A percentile compares a stretch with the other conserved stretches of the same genome.
Conservation (phyloP, 2,888 invertebrate genomes). For the Pocota personata region DNA sequence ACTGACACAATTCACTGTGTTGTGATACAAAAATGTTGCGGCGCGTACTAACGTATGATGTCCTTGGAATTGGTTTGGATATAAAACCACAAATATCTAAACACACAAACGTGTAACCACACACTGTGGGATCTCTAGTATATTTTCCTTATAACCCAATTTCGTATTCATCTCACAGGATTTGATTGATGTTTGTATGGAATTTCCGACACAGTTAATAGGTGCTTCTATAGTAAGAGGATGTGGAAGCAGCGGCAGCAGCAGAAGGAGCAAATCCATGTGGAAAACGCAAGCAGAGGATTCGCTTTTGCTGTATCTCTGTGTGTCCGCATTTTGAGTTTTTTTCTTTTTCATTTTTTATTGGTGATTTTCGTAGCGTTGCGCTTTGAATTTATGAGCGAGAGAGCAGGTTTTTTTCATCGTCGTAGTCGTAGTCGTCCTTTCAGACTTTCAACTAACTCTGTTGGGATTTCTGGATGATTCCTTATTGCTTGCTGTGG, state of each 20-base stretch:
- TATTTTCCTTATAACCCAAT: constrained; percentile 64
- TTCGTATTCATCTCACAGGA: constrained; percentile 74
- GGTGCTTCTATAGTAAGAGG: constrained; percentile 45
- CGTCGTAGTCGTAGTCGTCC: not conserved
- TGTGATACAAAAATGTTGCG: constrained; percentile 45
- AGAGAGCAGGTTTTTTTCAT: constrained; percentile 4
- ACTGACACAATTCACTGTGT: constrained; percentile 52
- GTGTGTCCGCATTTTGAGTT: not conserved
- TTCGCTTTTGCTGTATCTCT: not conserved
- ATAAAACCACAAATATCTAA: constrained; percentile 63
- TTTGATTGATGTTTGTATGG: constrained; percentile 74
- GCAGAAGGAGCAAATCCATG: constrained; percentile 55
- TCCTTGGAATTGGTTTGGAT: constrained; percentile 58
- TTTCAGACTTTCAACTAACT: constrained; percentile 23
- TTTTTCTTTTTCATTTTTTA: constrained; percentile 34
- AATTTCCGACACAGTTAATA: constrained; percentile 74
- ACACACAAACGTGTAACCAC: constrained; percentile 5
- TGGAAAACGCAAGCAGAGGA: constrained; percentile 42
- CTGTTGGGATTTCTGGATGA: constrained; percentile 43
- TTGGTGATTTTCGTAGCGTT: constrained; percentile 66
- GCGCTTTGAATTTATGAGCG: constrained; percentile 69
- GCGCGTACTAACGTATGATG: constrained; percentile 50
- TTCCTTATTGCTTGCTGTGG: not conserved
- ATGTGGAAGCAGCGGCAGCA: too few relatives aligned
- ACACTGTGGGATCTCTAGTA: constrained; percentile 36